Percentiles rank a stretch among this genome's conserved stretches.
phyloP scores from a whole-genome alignment of 2,888 invertebrate genomes.

The Habrosyne pyritoides region DNA sequence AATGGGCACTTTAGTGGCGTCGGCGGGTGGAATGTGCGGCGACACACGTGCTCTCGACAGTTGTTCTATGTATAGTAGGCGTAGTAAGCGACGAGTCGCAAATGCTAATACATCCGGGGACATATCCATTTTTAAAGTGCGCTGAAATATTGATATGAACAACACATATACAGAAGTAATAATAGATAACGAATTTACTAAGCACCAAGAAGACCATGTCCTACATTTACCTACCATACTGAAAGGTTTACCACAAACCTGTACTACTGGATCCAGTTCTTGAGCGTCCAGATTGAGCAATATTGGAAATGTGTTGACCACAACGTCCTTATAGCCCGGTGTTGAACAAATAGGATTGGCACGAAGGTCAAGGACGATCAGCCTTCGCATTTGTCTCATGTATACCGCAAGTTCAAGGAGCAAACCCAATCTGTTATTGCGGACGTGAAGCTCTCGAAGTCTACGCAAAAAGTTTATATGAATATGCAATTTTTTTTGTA shows the following conservation, averaged over 20 bases:
- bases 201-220: too few relatives aligned
- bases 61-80: slow-evolving; percentile 69
- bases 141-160: slow-evolving; percentile 40
- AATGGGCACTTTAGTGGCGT: slow-evolving; percentile 66
- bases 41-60: slow-evolving; percentile 61
- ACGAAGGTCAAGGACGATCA: slow-evolving; percentile 63
- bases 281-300: slow-evolving; percentile 60
- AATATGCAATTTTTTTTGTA: too few relatives aligned
- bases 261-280: slow-evolving; percentile 60
- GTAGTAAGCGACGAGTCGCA: slow-evolving; percentile 61
- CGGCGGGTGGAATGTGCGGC: slow-evolving; percentile 60
- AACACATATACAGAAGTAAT: too few relatives aligned
- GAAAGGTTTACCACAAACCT: slow-evolving; percentile 39
- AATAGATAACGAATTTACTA: too few relatives aligned
- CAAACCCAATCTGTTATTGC: slow-evolving; percentile 63
- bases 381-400: slow-evolving; percentile 61
- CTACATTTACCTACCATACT: too few relatives aligned
- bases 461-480: slow-evolving; percentile 31
- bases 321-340: slow-evolving; percentile 64
- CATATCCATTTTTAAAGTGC: slow-evolving; percentile 64
- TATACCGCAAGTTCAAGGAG: slow-evolving; percentile 71
- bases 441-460: slow-evolving; percentile 61
- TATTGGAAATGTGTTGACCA: slow-evolving; percentile 62
- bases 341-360: slow-evolving; percentile 66
- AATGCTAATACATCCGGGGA: slow-evolving; percentile 55